A percentile compares a stretch with the other conserved stretches of the same genome.
Evolutionary conservation across 2,888 invertebrate genomes (phyloP).

Genomic region (Priocnemis perturbator): DNA sequence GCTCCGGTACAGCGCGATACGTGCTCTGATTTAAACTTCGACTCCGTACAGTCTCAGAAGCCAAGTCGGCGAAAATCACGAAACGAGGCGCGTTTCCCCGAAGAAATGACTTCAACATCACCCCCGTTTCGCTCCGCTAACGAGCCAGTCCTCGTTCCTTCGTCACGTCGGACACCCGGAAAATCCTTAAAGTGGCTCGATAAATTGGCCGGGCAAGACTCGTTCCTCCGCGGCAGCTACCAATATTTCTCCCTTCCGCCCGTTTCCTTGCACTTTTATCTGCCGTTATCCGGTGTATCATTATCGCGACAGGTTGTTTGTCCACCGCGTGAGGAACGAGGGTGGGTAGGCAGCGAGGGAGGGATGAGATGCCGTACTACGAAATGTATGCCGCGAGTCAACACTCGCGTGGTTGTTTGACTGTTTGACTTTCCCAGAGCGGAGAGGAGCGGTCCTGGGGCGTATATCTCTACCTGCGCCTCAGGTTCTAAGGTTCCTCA

Average conservation of each 20-base stretch:
- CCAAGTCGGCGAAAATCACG: too few relatives aligned
- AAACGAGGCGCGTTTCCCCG: too few relatives aligned
- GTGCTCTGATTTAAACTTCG: too few relatives aligned
- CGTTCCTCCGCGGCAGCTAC: conserved; percentile 11
- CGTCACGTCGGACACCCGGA: too few relatives aligned
- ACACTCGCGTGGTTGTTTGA: conserved; percentile 69
- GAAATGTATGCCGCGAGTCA: conserved; percentile 71
- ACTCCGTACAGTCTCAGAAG: too few relatives aligned
- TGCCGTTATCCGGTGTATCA: conserved; percentile 65
- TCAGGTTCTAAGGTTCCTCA: conserved; percentile 62
- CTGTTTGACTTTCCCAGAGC: conserved; percentile 75
- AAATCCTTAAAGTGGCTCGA: not conserved
- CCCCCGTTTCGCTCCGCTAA: too few relatives aligned
- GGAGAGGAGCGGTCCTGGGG: conserved; percentile 58
- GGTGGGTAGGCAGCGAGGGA: conserved; percentile 32
- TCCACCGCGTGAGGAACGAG: conserved; percentile 47
- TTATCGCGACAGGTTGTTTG: conserved; percentile 74
- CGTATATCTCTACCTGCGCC: conserved; percentile 64
- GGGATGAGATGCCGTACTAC: conserved; percentile 53
- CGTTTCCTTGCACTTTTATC: conserved; percentile 46
- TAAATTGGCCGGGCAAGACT: not conserved
- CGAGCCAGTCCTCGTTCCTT: too few relatives aligned
- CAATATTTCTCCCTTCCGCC: conserved; percentile 25
- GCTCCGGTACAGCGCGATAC: too few relatives aligned
- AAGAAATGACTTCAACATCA: too few relatives aligned